Conservation (phyloP, 1,140 invertebrate species). For the Ptiloglossa arizonensis region DNA sequence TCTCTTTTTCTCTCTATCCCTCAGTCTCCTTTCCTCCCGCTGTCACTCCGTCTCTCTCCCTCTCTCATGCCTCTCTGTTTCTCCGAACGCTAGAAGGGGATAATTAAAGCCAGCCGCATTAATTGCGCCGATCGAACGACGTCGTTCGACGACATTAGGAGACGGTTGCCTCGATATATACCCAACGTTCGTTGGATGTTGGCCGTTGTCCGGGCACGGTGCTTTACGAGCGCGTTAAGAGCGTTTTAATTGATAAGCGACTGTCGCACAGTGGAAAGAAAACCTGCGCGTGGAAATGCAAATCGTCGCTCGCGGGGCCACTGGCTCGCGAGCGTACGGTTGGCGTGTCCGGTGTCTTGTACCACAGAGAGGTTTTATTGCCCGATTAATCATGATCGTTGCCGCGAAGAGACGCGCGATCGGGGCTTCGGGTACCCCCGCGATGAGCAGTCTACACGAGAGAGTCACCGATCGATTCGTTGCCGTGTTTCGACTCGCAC, state of each 20-base stretch:
- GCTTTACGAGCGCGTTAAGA: constrained; percentile 4
- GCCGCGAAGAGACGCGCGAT: too few relatives aligned
- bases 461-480: too few relatives aligned
- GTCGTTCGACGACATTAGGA: constrained; percentile 36
- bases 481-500: too few relatives aligned
- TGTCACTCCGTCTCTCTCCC: not conserved
- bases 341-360: not conserved
- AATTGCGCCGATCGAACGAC: constrained; percentile 54
- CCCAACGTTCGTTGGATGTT: not conserved
- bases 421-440: too few relatives aligned
- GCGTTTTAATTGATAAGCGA: constrained; percentile 26
- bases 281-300: constrained; percentile 2
- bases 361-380: too few relatives aligned
- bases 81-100: constrained; percentile 1
- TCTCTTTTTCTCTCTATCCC: not conserved
- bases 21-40: not conserved
- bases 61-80: not conserved
- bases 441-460: too few relatives aligned
- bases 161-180: not conserved
- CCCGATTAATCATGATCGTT: too few relatives aligned
- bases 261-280: not conserved
- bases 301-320: not conserved
- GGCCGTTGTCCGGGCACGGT: not conserved
- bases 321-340: too few relatives aligned
- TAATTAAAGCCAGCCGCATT: constrained; percentile 62